phyloP scores from a whole-genome alignment of 2,113 vertebrate genomes.

The Leptobrachium leishanense region DNA sequence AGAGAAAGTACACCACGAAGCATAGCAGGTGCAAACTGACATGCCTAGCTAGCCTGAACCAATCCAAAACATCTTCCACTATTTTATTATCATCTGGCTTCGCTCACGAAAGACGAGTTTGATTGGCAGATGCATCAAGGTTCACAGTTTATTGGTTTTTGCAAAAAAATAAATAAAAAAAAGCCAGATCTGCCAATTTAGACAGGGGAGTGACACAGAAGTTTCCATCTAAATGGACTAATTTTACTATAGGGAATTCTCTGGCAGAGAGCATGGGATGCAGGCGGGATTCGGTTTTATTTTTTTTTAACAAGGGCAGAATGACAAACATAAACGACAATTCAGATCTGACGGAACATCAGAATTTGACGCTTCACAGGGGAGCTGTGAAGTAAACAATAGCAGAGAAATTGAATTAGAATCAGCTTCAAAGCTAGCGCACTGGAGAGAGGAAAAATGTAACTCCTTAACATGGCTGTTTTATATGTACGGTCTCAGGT shows the following conservation, averaged over 20 bases:
- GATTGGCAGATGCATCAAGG: slow-evolving; percentile 88
- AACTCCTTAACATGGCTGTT: slow-evolving; percentile 27
- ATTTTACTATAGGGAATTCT: slow-evolving; percentile 92
- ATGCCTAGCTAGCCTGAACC: slow-evolving; percentile 84
- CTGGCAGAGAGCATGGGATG: slow-evolving; percentile 72
- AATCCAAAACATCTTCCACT: slow-evolving; percentile 70
- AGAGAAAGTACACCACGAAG: slow-evolving; percentile 63
- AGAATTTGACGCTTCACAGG: slow-evolving; percentile 84
- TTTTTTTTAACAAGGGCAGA: slow-evolving; percentile 84
- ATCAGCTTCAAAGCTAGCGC: slow-evolving; percentile 68
- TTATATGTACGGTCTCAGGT: slow-evolving; percentile 3
- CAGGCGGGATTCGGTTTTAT: slow-evolving; percentile 73
- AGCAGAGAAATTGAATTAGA: slow-evolving; percentile 85
- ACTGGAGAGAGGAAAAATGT: neutral
- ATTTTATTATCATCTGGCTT: slow-evolving; percentile 85
- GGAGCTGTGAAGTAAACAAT: slow-evolving; percentile 86
- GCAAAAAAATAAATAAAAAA: slow-evolving; percentile 62
- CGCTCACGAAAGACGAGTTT: slow-evolving; percentile 79
- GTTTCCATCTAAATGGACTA: slow-evolving; percentile 92
- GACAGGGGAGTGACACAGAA: slow-evolving; percentile 91
- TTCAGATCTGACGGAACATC: slow-evolving; percentile 82
- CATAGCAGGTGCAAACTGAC: slow-evolving; percentile 88
- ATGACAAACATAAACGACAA: slow-evolving; percentile 90
- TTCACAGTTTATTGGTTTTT: slow-evolving; percentile 94
- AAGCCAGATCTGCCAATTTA: slow-evolving; percentile 93